Evolutionary conservation across 2,888 invertebrate genomes (phyloP).

Genomic region (Arctia plantaginis): DNA sequence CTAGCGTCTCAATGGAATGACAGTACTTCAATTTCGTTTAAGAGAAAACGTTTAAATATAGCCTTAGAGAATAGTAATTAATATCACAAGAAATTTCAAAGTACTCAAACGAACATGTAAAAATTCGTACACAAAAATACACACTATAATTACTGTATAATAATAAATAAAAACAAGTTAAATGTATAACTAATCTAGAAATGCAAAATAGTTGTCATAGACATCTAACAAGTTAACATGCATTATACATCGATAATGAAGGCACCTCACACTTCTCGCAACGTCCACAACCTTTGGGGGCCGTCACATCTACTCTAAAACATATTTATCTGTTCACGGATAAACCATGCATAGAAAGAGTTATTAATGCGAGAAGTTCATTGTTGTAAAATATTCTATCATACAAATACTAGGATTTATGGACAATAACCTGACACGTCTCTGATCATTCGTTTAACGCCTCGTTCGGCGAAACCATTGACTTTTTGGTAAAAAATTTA

Average conservation of each 20-base stretch:
- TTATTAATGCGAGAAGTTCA: constrained; percentile 59
- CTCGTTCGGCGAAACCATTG: constrained; percentile 59
- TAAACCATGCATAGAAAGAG: constrained; percentile 79
- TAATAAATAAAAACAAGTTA: constrained; percentile 83
- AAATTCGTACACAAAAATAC: constrained; percentile 79
- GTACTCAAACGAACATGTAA: constrained; percentile 78
- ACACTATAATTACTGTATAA: constrained; percentile 80
- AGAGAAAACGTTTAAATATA: constrained; percentile 69
- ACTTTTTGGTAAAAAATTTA: constrained; percentile 64
- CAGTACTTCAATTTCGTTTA: constrained; percentile 64
- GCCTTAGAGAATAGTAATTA: constrained; percentile 82
- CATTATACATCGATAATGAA: constrained; percentile 73
- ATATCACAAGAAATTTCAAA: constrained; percentile 85
- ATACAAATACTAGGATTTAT: constrained; percentile 74
- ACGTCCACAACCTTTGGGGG: constrained; percentile 37
- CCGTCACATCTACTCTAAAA: constrained; percentile 63
- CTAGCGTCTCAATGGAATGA: constrained; percentile 71
- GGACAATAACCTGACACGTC: constrained; percentile 60
- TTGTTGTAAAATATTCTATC: constrained; percentile 67
- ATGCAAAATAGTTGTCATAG: constrained; percentile 81
- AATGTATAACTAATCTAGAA: constrained; percentile 83
- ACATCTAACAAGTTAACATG: constrained; percentile 77
- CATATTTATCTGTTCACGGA: constrained; percentile 80
- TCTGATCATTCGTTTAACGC: constrained; percentile 62
- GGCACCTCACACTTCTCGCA: constrained; percentile 75